Conservation (phyloP, 2,113 vertebrate genomes). For the Xenopus laevis region DNA sequence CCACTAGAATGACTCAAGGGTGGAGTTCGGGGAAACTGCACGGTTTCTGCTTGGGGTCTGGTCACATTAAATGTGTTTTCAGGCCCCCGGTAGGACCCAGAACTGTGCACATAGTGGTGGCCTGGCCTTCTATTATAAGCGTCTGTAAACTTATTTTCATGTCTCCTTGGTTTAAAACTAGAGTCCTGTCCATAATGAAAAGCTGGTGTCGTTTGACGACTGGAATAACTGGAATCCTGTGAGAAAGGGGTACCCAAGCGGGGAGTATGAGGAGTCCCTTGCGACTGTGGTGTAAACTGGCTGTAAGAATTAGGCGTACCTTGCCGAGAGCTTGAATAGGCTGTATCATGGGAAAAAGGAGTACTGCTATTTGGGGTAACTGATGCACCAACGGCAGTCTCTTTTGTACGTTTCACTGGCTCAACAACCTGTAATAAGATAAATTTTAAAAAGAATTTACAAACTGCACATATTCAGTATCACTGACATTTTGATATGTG, state of each 20-base stretch:
- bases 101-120: slow-evolving; percentile 79
- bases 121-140: slow-evolving; percentile 91
- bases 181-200: slow-evolving; percentile 82
- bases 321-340: slow-evolving; percentile 89
- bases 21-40: slow-evolving; percentile 74
- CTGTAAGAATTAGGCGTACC: slow-evolving; percentile 91
- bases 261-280: slow-evolving; percentile 86
- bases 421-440: slow-evolving; percentile 54
- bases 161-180: slow-evolving; percentile 81
- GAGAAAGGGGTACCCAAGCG: slow-evolving; percentile 90
- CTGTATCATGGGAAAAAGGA: slow-evolving; percentile 88
- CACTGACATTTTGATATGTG: too few relatives aligned
- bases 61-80: slow-evolving; percentile 70
- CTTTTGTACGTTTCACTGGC: slow-evolving; percentile 78
- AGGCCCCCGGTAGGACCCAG: slow-evolving; percentile 62
- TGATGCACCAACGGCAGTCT: slow-evolving; percentile 68
- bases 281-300: slow-evolving; percentile 82
- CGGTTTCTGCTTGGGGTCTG: slow-evolving; percentile 71
- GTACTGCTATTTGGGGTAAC: slow-evolving; percentile 82
- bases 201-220: slow-evolving; percentile 86
- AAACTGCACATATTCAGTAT: too few relatives aligned
- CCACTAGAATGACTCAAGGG: slow-evolving; percentile 66
- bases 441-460: neutral
- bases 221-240: slow-evolving; percentile 92
- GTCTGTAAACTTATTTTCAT: slow-evolving; percentile 89